Evolutionary conservation across 2,113 vertebrate species (phyloP).

Genomic region (Epinephelus lanceolatus): DNA sequence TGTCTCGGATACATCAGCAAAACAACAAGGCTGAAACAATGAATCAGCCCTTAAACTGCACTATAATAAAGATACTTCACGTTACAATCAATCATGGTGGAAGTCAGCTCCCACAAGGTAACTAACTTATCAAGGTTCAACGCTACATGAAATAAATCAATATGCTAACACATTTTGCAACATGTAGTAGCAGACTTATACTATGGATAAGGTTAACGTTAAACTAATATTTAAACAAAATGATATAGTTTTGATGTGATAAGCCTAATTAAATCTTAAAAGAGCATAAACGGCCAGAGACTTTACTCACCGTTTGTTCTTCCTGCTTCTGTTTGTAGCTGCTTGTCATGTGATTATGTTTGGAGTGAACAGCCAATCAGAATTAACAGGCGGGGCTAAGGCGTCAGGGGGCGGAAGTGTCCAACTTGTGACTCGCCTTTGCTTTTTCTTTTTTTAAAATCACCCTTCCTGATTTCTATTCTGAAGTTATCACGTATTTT

Average conservation of each 20-base stretch:
- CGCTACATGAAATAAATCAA: background rate
- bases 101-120: constrained; percentile 25
- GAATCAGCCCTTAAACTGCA: accelerated
- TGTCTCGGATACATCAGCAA: background rate
- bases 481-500: background rate
- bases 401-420: constrained; percentile 18
- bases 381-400: background rate
- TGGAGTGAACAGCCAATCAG: constrained; percentile 53
- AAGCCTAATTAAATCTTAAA: background rate
- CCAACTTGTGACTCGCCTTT: constrained; percentile 21
- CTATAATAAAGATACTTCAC: background rate
- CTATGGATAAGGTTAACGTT: background rate
- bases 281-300: background rate
- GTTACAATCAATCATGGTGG: background rate
- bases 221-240: too few species aligned
- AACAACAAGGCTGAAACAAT: background rate
- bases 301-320: constrained; percentile 57
- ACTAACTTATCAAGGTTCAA: background rate
- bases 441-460: constrained; percentile 1
- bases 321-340: constrained; percentile 37
- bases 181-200: accelerated
- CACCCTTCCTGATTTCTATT: background rate
- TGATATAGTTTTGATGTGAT: accelerated
- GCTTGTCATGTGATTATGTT: constrained; percentile 60
- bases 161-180: background rate